Evolutionary conservation across 1,140 invertebrate species (phyloP), one percentile per base, ranked within the genome.

Genomic region (Drosophila pallidifrons): DNA sequence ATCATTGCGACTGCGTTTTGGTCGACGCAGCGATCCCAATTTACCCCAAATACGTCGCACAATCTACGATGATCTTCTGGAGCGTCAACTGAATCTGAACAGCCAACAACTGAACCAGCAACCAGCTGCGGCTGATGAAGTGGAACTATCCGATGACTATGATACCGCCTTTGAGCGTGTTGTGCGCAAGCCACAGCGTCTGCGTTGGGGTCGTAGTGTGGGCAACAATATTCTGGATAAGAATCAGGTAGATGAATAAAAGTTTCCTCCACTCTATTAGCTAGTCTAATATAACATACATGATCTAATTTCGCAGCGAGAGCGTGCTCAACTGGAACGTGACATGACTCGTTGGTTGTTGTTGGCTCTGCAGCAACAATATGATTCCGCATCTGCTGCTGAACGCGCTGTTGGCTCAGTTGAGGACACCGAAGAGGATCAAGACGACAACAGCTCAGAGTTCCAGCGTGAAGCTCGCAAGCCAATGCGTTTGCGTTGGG

Each of bases 1-100:
- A 0, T 95, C 95, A 0, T 93, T 95, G 90, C 92, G 95, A 51
- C 93, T 95, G 15, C 93, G 95, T 13, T 95, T 95, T 78, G 95
- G 95, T 16, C 93, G 94, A 38, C 93, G 95, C 47, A 94, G 94
- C 30, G 95, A 95, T 89, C 94, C 95, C 75, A 93, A 93, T 58
- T 82, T 94, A 77, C 91, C 94, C 0, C 83, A 88, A 46, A 83
- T 88, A 85, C 71, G 86, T 6, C 72, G 85, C n/a, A 89, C 81
- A 25, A 55, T 75, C 46, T 89, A 85, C 35, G 85, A 89, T 32
- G 85, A 89, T 54, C 47, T 89, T 1, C 57, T 89, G 16, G 88
- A 91, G 52, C 88, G 80, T 10, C 77, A 87, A 20, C 51, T 91
- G 16, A 91, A 73, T 16, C 41, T 81, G 0, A 88, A 88, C n/a